Evolutionary conservation across 2,113 vertebrate species (phyloP), one percentile per base, ranked within the genome.

Genomic region (Otolemur garnettii): DNA sequence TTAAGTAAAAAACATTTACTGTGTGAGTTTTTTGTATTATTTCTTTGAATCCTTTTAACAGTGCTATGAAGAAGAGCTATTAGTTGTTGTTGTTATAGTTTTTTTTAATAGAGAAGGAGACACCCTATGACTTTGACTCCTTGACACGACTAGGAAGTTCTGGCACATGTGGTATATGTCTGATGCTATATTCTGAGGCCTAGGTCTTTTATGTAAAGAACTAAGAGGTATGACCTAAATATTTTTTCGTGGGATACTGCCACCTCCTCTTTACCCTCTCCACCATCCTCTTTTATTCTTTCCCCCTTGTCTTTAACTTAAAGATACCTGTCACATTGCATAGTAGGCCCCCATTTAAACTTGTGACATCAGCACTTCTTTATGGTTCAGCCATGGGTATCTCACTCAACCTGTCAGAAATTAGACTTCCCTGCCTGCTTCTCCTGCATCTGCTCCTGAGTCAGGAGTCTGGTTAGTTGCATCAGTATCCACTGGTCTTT

Each of bases 31-130:
- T n/a, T 5, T 82, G 14, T 33, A 38, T 94, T 59, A 62, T 95
- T 93, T 92, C 8, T 91, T 86, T 59, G 77, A 68, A 57, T 89
- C 28, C 21, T 93, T 86, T 92, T 30, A 96, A 53, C 7, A 77
- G 38, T 82, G 18, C 14, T 85, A 38, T 53, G 78, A 88, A 72
- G 55, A 68, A 1, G 10, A 59, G 72, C 30, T 66, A 50, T 55
- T 78, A 55, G 45, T 50, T 50, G 8, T 50, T 50, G 8, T 50
- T 45, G 6, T 79, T 87, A 38, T 38, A 42, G 13, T 45, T 4
- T 0, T 42, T 59, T 57, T 55, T 7, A n/a, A 28, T 17, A 69
- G 33, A 17, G 19, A 81, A 92, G 85, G 1, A 50, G 45, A 50
- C 1, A 50, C 45, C 45, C 45, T 50, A 7, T 50, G 45, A 9